phyloP scores from a whole-genome alignment of 2,797 vertebrate genomes.

The Silurus lanzhouensis region DNA sequence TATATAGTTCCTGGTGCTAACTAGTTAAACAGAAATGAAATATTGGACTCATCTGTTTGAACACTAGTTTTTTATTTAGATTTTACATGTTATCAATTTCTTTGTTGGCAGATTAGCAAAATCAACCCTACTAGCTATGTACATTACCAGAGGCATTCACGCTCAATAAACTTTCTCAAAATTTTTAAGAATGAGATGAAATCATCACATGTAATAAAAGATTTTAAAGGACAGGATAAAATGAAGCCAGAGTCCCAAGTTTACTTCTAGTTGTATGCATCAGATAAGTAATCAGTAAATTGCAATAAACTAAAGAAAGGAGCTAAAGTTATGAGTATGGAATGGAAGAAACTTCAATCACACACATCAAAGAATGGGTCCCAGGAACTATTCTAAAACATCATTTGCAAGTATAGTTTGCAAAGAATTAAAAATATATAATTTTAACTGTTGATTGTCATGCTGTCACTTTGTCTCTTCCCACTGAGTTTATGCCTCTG shows the following conservation, averaged over 20 bases:
- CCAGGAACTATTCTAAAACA: background rate
- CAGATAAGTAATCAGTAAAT: background rate
- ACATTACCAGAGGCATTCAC: background rate
- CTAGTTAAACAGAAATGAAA: background rate
- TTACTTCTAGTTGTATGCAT: background rate
- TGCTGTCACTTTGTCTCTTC: background rate
- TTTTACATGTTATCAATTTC: background rate
- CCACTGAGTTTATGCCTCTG: background rate
- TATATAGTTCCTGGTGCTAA: background rate
- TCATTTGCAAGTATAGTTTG: background rate
- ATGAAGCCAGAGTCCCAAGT: background rate
- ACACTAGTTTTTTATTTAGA: background rate
- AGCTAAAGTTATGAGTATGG: background rate
- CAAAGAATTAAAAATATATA: background rate
- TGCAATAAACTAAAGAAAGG: background rate
- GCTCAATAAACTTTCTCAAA: background rate
- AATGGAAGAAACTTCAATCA: background rate
- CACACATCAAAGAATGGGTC: background rate
- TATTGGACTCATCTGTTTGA: background rate
- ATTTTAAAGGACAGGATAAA: background rate
- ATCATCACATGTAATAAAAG: background rate
- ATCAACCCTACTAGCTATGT: background rate
- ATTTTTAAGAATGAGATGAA: too few species aligned
- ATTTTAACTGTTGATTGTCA: background rate
- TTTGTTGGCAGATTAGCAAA: slow-evolving; percentile 2